These are phyloP conservation scores for Valencia hispanica DNA, from an alignment of 2,797 vertebrate genomes.

Conservation along the genomic window DNA sequence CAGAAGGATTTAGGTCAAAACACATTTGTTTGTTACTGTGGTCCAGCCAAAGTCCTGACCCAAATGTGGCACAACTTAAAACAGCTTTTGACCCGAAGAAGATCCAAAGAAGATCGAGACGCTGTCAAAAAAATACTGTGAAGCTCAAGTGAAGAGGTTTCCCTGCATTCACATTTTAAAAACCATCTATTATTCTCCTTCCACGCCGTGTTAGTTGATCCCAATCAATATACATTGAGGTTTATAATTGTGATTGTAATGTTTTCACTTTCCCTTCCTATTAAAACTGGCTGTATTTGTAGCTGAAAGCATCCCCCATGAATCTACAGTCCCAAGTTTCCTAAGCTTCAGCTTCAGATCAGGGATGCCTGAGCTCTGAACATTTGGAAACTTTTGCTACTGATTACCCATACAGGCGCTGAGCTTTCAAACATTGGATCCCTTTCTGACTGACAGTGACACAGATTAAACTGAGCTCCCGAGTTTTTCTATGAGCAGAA, in stretches of 20 bases:
- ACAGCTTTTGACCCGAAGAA: too few relatives aligned
- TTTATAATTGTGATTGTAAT: neutral
- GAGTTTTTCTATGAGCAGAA: conserved; percentile 19
- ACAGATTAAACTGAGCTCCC: conserved; percentile 49
- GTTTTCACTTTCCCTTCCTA: neutral
- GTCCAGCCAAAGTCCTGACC: too few relatives aligned
- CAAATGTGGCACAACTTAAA: too few relatives aligned
- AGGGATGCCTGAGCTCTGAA: conserved; percentile 45
- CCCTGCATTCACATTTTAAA: neutral
- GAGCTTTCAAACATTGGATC: conserved; percentile 40
- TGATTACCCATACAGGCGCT: conserved; percentile 48
- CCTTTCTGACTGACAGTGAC: conserved; percentile 49
- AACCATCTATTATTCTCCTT: neutral
- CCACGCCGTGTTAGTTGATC: neutral
- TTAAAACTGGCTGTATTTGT: neutral
- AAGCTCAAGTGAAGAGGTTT: neutral
- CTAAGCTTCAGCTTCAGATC: conserved; percentile 37
- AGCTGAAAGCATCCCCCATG: conserved; percentile 36
- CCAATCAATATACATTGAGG: neutral
- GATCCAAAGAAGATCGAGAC: neutral
- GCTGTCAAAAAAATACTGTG: neutral
- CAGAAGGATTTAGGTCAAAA: neutral
- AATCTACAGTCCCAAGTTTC: conserved; percentile 29
- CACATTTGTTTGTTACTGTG: neutral
- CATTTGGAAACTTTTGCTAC: conserved; percentile 55